Conservation (phyloP, 2,113 vertebrate genomes). For the Pseudonaja textilis region DNA sequence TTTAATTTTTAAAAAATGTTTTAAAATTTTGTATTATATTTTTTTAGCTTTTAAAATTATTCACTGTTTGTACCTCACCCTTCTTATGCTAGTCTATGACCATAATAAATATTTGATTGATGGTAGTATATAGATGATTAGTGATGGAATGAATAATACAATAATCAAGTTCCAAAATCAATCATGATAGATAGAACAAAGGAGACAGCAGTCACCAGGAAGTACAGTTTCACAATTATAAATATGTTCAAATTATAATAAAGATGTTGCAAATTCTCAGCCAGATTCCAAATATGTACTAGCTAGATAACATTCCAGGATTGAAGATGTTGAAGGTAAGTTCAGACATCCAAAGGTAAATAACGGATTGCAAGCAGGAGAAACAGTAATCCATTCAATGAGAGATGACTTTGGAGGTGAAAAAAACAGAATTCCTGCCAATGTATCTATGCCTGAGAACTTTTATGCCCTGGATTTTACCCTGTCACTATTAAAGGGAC, state of each 20-base stretch:
- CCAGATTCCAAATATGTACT: background rate
- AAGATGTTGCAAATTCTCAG: background rate
- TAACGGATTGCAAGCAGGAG: too few relatives aligned
- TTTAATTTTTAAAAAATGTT: background rate
- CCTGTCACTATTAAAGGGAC: background rate
- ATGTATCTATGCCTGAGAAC: slow-evolving; percentile 20
- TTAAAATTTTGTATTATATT: background rate
- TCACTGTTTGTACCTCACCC: background rate
- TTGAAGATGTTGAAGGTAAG: background rate
- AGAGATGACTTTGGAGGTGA: background rate
- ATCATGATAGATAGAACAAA: background rate
- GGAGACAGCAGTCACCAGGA: background rate
- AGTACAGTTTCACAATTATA: background rate
- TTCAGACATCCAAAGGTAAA: background rate
- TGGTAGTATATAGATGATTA: background rate
- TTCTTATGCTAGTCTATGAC: background rate
- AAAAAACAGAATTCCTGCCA: background rate
- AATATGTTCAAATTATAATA: background rate
- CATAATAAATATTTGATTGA: background rate
- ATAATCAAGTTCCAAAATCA: background rate
- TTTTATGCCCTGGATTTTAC: fast-evolving
- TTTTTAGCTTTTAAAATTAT: background rate
- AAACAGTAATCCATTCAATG: background rate
- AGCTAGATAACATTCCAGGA: background rate
- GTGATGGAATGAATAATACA: background rate